Percentiles rank a stretch among this genome's conserved stretches.
Evolutionary conservation across 30 jellyfish, hydroid and myxozoan species (phyloP).

Genomic region (Cassiopea andromeda): DNA sequence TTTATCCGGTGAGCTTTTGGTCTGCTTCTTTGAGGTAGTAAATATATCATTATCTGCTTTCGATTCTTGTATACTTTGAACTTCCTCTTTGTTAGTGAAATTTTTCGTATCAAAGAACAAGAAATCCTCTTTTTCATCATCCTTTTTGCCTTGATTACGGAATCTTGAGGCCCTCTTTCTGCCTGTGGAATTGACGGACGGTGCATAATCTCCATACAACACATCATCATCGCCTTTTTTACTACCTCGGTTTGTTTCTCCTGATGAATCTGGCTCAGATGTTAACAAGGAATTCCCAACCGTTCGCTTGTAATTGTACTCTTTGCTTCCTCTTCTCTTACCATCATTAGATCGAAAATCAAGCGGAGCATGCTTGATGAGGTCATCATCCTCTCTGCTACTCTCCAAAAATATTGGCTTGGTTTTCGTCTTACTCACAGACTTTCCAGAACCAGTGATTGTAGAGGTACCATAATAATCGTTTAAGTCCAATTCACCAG

Average conservation of each 20-base stretch:
- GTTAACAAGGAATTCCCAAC: constrained; percentile 68
- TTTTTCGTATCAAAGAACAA: constrained; percentile 28
- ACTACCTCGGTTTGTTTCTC: not conserved
- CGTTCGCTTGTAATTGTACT: constrained; percentile 36
- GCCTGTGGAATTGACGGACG: constrained; percentile 55
- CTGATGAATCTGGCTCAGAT: constrained; percentile 56
- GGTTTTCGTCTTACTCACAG: constrained; percentile 16
- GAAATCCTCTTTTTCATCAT: constrained; percentile 26
- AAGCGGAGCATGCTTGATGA: constrained; percentile 58
- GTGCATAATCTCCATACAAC: constrained; percentile 37
- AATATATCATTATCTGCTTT: not conserved
- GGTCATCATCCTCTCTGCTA: constrained; percentile 39
- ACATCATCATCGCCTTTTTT: constrained; percentile 17
- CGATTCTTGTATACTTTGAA: constrained; percentile 16
- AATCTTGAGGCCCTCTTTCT: constrained; percentile 38
- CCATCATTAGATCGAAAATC: constrained; percentile 40
- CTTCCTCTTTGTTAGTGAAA: constrained; percentile 8
- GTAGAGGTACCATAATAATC: not conserved
- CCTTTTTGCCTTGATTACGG: constrained; percentile 1
- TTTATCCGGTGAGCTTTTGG: constrained; percentile 47
- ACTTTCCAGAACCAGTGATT: not conserved
- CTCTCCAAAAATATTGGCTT: constrained; percentile 82
- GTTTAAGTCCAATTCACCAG: not conserved
- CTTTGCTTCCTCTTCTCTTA: constrained; percentile 66
- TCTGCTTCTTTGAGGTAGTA: constrained; percentile 5